Evolutionary conservation across 2,113 vertebrate genomes (phyloP).

Genomic region (Oplegnathus fasciatus): DNA sequence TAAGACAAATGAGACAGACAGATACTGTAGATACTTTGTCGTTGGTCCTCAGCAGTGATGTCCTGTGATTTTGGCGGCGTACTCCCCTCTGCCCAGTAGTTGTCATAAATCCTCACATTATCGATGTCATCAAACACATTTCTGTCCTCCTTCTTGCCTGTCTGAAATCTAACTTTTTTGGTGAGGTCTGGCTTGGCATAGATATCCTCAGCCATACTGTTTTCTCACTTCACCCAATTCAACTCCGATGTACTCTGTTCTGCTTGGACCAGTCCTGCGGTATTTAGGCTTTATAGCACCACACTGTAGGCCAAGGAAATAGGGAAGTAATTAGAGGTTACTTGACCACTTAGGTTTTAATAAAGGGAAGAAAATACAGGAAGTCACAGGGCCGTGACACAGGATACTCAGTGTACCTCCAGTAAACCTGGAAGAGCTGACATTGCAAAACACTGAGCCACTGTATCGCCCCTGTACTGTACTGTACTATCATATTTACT

Average conservation of each 20-base stretch:
- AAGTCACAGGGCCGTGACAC: neutral
- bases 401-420: neutral
- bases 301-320: neutral
- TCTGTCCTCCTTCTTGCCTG: neutral
- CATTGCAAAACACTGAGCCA: neutral
- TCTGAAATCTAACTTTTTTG: conserved; percentile 29
- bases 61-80: neutral
- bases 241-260: neutral
- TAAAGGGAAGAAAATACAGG: conserved; percentile 14
- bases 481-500: too few relatives aligned
- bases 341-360: too few relatives aligned
- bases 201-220: conserved; percentile 27
- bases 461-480: neutral
- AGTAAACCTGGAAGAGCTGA: neutral
- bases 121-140: neutral
- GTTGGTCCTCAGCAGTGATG: neutral
- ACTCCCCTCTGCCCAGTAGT: neutral
- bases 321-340: neutral
- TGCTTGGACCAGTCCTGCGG: neutral
- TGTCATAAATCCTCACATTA: conserved; percentile 7
- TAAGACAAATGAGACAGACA: neutral
- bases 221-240: neutral
- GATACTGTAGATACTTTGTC: conserved; percentile 27
- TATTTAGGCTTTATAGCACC: neutral
- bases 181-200: conserved; percentile 16